These are phyloP conservation scores for Stramonita haemastoma DNA, from an alignment of 2,888 invertebrate species.

Conservation along the genomic window DNA sequence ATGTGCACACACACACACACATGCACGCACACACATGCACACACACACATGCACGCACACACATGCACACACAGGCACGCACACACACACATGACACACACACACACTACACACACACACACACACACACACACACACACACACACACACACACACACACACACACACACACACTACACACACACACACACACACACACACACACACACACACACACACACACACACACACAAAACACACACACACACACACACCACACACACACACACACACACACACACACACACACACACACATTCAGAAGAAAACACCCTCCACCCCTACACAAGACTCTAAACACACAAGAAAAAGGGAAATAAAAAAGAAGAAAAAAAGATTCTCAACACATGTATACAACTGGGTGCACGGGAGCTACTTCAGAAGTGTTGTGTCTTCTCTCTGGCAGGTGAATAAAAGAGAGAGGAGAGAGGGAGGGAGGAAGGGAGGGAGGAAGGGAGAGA, in stretches of 20 bases:
- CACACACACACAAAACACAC: not conserved
- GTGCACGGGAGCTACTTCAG: too few relatives aligned
- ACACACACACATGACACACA: constrained; percentile 3
- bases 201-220: not conserved
- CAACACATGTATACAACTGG: not conserved
- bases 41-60: not conserved
- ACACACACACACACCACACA: not conserved
- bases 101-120: not conserved
- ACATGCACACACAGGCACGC: not conserved
- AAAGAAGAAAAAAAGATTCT: not conserved
- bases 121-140: not conserved
- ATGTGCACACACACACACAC: not conserved
- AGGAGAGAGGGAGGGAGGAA: too few relatives aligned
- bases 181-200: not conserved
- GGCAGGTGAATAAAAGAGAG: too few relatives aligned
- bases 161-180: constrained; percentile 16
- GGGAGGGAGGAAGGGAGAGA: too few relatives aligned
- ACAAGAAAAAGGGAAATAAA: too few relatives aligned
- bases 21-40: not conserved
- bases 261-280: too few relatives aligned
- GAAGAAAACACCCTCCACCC: too few relatives aligned
- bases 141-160: not conserved
- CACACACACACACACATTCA: too few relatives aligned
- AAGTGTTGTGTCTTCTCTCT: too few relatives aligned
- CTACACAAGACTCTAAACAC: too few relatives aligned